phyloP scores from a whole-genome alignment of 2,113 vertebrate species.

The Toxotes chatareus region DNA sequence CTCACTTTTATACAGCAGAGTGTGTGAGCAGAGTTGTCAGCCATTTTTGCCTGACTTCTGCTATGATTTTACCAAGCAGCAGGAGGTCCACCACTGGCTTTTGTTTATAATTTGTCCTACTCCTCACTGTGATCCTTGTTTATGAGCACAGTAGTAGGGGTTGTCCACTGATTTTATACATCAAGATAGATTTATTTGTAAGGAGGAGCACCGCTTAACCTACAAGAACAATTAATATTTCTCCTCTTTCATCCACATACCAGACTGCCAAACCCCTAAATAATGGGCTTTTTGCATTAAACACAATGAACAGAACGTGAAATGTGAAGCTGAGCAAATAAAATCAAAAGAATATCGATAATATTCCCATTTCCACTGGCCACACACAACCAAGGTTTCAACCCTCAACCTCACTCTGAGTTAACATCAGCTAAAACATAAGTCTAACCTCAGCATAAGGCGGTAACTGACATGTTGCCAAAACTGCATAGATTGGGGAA shows the following conservation, averaged over 20 bases:
- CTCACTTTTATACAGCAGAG: background rate
- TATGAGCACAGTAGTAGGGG: background rate
- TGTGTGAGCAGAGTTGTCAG: background rate
- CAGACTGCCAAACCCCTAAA: background rate
- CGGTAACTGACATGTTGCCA: no score
- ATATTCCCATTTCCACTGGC: conserved; percentile 8
- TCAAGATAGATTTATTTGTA: background rate
- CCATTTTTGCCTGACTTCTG: background rate
- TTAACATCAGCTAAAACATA: no score
- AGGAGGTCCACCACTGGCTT: background rate
- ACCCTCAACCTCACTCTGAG: no score
- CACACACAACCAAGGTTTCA: no score
- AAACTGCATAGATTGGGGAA: no score
- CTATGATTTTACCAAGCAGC: background rate
- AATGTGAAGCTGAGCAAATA: conserved; percentile 17
- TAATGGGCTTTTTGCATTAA: background rate
- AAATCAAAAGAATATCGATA: background rate
- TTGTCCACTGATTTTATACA: background rate
- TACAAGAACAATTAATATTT: background rate
- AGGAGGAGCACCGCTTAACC: background rate
- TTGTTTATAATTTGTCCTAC: background rate
- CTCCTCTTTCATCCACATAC: background rate
- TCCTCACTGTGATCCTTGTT: background rate
- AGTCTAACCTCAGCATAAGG: no score
- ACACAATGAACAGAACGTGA: background rate